Evolutionary conservation across 1,140 invertebrate genomes (phyloP), one percentile per base, ranked within the genome.

Genomic region (Caenorhabditis tropicalis): DNA sequence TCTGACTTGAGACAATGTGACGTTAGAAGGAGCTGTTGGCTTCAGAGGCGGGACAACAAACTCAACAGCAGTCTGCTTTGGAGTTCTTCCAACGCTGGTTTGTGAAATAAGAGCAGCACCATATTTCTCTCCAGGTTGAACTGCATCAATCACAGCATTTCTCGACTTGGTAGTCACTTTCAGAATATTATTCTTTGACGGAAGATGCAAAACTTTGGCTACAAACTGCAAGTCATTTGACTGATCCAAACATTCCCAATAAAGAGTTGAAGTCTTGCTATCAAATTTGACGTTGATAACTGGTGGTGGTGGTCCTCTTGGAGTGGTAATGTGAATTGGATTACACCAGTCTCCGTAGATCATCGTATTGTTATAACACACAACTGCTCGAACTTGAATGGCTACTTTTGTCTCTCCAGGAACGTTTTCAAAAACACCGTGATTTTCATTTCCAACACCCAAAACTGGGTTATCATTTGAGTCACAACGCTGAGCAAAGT

Each of bases 251-350:
- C 65, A 46, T 9, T 46, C 36, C 65, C 65, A 74, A 19, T 7
- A 27, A 9, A 74, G 65, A 74, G 36, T 39, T 0, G 36, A 24
- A 9, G 5, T n/a, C 7, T 21, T 43, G 36, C 2, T 10, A 24
- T 74, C n/a, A 74, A 74, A 74, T 15, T 74, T 74, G n/a, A 31
- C n/a, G n/a, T 74, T 74, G n/a, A 3, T 9, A 27, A 46, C 65
- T 12, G 65, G 36, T n/a, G 36, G n/a, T 19, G 65, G 65, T 9
- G 16, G 65, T 12, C 36, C 36, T 43, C 65, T 1, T 46, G 65
- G 65, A 43, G 65, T 74, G 4, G 36, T 74, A 10, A 43, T 24
- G 10, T 21, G n/a, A 31, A n/a, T 12, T 39, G 36, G 65, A n/a
- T 12, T 21, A 1, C 6, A 43, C 65, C 65, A 74, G 27, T 74